Base-by-base conservation (phyloP, 2,888 invertebrate species). In the Eueremaeus valkanovi region DNA sequence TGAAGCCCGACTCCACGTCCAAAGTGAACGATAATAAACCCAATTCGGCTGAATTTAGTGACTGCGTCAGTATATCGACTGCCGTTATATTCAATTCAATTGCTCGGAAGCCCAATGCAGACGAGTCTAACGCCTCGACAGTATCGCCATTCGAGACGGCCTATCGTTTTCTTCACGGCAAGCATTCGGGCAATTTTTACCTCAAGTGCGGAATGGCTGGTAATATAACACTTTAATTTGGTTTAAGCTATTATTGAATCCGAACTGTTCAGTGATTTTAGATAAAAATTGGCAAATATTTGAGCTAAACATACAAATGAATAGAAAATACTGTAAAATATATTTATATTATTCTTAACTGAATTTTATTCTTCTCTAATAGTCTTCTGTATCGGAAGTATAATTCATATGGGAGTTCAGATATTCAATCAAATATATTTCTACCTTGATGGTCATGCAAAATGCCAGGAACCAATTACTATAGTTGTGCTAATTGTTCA, bases 381-480 rank as follows among this genome's bases (percentile, higher is more conserved):
- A 91, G 91, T 86, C 78, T 92, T 92, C 81, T 91, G 91, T 63
- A 86, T 92, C 76, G 92, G 92, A 1, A 89, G 90, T 81, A 85
- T 92, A 80, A 88, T 91, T 13, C 90, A 92, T 84, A 89, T 89
- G 70, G 87, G 89, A 3, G 85, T 92, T 13, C 84, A 89, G 58
- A 85, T 92, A 51, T 88, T 88, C 8, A 88, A 90, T 77, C 89
- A 90, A 83, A 85, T 90, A 61, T 86, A 88, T 45, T 88, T 87
- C 80, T 83, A 88, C 29, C 81, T 86, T 0, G 83, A 84, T 11
- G 79, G 80, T 40, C 87, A 88, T 0, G 85, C 86, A 73, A 84
- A 87, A 74, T 92, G 91, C 82, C 86, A 88, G 72, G 73, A 75
- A 16, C 21, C 73, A 1, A 73, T 77, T 3, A 76, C 76, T n/a